phyloP scores from a whole-genome alignment of 2,113 vertebrate genomes.

The Pelecanus crispus region DNA sequence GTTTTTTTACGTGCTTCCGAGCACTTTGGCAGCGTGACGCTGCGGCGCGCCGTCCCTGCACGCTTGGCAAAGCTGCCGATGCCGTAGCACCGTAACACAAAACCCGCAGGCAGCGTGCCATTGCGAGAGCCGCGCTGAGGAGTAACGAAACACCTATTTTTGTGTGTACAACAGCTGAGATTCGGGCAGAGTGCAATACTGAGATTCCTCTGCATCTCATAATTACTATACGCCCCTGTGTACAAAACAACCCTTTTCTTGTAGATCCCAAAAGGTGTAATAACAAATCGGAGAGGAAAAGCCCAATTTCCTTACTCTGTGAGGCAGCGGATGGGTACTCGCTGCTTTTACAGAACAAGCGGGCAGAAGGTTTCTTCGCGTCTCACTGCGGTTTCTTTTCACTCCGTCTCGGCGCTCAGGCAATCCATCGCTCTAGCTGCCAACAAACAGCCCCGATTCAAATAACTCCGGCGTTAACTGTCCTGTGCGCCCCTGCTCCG shows the following conservation, averaged over 20 bases:
- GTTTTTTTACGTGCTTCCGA: accelerated
- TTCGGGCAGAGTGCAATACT: neutral
- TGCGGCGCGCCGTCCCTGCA: neutral
- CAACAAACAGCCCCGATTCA: neutral
- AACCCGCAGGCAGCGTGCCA: neutral
- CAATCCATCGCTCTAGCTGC: accelerated
- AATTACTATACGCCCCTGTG: neutral
- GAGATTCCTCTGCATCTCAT: neutral
- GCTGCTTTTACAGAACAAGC: neutral
- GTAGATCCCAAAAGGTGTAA: neutral
- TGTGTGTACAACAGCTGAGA: neutral
- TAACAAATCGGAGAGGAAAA: neutral
- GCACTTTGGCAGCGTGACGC: neutral
- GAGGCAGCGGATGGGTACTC: neutral
- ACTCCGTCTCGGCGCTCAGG: neutral
- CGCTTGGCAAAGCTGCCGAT: neutral
- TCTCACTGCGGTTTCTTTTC: neutral
- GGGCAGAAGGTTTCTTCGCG: neutral
- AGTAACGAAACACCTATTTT: neutral
- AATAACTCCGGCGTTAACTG: accelerated
- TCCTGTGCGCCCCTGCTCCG: neutral
- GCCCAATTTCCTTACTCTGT: neutral
- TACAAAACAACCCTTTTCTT: neutral
- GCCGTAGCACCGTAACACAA: neutral
- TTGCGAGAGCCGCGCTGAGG: neutral